phyloP scores from a whole-genome alignment of 2,888 invertebrate species.

The Drosophila ezoana region DNA sequence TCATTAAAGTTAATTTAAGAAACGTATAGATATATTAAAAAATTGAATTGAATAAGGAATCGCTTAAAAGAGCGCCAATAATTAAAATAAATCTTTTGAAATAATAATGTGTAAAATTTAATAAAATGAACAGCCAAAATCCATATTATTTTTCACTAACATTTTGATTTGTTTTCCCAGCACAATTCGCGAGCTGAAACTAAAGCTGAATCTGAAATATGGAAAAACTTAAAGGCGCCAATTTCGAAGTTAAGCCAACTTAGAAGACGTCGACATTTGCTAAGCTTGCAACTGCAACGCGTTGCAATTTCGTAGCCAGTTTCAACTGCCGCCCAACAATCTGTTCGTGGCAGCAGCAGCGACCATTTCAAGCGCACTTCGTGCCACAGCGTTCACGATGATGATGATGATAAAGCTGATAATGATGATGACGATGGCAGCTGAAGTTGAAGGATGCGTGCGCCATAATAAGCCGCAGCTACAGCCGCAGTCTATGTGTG shows the following conservation, averaged over 20 bases:
- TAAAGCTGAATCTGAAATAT: too few relatives aligned
- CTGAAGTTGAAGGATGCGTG: slow-evolving; percentile 78
- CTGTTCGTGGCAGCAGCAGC: slow-evolving; percentile 28
- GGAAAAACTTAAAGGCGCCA: not conserved
- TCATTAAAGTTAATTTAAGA: too few relatives aligned
- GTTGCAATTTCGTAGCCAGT: slow-evolving; percentile 19
- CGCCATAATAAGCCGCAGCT: slow-evolving; percentile 73
- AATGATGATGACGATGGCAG: slow-evolving; percentile 50
- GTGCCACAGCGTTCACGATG: slow-evolving; percentile 24
- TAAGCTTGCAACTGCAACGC: slow-evolving; percentile 26
- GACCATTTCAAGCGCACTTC: slow-evolving; percentile 49
- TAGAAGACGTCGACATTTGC: not conserved
- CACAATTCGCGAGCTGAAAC: too few relatives aligned
- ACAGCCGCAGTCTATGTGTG: slow-evolving; percentile 16
- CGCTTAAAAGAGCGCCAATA: too few relatives aligned
- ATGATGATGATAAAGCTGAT: slow-evolving; percentile 33
- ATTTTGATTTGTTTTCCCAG: too few relatives aligned
- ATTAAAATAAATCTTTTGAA: too few relatives aligned
- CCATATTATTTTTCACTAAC: too few relatives aligned
- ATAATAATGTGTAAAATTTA: too few relatives aligned
- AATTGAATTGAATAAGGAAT: too few relatives aligned
- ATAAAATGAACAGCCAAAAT: too few relatives aligned
- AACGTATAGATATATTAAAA: too few relatives aligned
- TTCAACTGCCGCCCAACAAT: slow-evolving; percentile 31
- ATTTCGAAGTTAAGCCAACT: too few relatives aligned